Percentiles rank a stretch among this genome's conserved stretches.
phyloP scores from a whole-genome alignment of 2,888 invertebrate genomes.

The Ommatoiulus sabulosus region DNA sequence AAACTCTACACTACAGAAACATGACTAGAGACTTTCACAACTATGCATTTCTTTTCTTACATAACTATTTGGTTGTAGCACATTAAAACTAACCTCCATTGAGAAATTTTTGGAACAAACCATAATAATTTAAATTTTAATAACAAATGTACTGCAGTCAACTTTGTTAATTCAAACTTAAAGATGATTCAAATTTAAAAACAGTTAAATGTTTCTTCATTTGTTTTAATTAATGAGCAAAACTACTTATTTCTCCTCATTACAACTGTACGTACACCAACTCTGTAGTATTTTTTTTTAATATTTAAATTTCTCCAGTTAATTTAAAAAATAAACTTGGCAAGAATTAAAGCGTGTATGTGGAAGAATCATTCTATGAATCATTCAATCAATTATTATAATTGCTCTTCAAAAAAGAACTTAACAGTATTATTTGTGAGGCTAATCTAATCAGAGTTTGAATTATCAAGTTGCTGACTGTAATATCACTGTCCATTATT shows the following conservation, averaged over 20 bases:
- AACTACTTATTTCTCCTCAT: no score
- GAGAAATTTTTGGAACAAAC: not conserved
- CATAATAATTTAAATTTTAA: not conserved
- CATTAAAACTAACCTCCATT: not conserved
- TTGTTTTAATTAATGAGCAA: no score
- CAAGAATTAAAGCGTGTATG: not conserved
- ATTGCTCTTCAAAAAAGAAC: not conserved
- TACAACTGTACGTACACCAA: no score
- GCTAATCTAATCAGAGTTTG: no score
- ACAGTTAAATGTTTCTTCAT: no score
- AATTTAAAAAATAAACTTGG: no score
- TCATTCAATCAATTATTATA: not conserved
- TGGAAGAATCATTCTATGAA: not conserved
- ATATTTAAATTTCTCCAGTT: no score
- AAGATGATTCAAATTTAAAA: not conserved
- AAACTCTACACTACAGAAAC: not conserved
- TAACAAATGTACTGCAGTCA: not conserved
- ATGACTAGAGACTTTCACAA: not conserved
- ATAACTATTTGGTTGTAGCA: not conserved
- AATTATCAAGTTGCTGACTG: not conserved
- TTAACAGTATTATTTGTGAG: no score
- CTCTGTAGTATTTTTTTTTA: no score
- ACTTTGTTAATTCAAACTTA: not conserved
- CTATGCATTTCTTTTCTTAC: not conserved
- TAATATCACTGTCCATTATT: not conserved